Conservation (phyloP, 2,797 vertebrate genomes). For the Taenioides sp. region DNA sequence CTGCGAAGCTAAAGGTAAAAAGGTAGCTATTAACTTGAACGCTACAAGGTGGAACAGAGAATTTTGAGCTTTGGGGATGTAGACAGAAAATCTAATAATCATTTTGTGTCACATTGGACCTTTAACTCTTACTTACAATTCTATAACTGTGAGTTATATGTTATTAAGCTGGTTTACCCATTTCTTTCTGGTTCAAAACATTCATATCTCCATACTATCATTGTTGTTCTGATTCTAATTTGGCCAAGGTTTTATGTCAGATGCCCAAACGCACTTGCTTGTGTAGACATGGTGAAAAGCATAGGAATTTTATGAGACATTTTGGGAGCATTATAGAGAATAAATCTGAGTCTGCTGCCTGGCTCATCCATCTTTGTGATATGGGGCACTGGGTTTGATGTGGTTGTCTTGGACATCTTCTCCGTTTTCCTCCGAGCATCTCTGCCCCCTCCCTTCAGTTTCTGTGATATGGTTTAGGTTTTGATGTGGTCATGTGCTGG, state of each 20-base stretch:
- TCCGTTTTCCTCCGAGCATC: constrained; percentile 21
- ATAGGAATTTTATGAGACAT: constrained; percentile 18
- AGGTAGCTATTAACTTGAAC: too few species aligned
- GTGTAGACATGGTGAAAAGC: background rate
- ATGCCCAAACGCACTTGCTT: background rate
- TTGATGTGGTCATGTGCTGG: constrained; percentile 66
- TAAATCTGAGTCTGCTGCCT: constrained; percentile 42
- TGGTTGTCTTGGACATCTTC: constrained; percentile 58
- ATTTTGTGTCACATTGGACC: too few species aligned
- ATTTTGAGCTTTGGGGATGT: too few species aligned
- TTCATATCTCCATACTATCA: too few species aligned
- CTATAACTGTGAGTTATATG: background rate
- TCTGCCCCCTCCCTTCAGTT: constrained; percentile 30
- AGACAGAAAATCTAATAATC: too few species aligned
- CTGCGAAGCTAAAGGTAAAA: too few species aligned
- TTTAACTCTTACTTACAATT: too few species aligned
- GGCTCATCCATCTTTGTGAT: constrained; percentile 68
- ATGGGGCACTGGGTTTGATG: constrained; percentile 61
- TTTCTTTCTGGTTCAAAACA: background rate
- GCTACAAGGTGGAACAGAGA: too few species aligned
- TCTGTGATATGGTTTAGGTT: constrained; percentile 71
- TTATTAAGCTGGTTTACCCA: background rate
- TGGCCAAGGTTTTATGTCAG: background rate
- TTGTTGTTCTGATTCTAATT: background rate
- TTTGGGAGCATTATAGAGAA: constrained; percentile 40